Conservation (phyloP, 1,140 invertebrate species). For the Myzus persicae region DNA sequence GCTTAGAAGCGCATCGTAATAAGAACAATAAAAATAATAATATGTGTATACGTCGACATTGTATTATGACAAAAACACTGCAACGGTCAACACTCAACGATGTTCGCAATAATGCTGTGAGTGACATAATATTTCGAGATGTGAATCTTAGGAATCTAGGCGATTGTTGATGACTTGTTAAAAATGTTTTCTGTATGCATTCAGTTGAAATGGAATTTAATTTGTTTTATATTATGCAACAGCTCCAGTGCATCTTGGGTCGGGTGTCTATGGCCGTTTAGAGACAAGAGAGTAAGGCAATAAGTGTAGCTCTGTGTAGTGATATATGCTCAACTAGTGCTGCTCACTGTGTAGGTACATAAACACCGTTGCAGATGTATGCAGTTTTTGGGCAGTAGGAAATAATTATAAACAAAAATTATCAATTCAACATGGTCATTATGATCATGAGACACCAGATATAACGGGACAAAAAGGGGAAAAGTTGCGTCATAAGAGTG, state of each 20-base stretch:
- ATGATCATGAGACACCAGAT: too few species aligned
- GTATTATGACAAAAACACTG: not conserved
- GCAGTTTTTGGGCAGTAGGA: not conserved
- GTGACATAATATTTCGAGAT: not conserved
- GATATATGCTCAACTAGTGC: too few species aligned
- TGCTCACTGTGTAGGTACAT: too few species aligned
- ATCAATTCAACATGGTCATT: not conserved
- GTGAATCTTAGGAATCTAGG: not conserved
- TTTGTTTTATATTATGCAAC: not conserved
- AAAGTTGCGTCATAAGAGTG: not conserved
- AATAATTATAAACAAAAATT: not conserved
- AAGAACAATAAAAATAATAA: not conserved
- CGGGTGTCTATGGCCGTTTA: not conserved
- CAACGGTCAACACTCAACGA: not conserved
- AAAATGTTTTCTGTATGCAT: not conserved
- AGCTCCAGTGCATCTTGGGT: too few species aligned
- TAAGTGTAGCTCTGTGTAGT: too few species aligned
- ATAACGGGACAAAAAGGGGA: not conserved
- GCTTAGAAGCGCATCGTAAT: not conserved
- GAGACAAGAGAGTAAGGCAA: not conserved
- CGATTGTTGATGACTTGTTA: not conserved
- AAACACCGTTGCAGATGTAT: not conserved
- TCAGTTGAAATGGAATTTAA: not conserved
- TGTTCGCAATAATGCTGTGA: not conserved
- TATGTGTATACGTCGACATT: not conserved